These are phyloP conservation scores for Geodia barretti DNA, from an alignment of 37 sponge, comb jelly and placozoan species.

Conservation along the genomic window DNA sequence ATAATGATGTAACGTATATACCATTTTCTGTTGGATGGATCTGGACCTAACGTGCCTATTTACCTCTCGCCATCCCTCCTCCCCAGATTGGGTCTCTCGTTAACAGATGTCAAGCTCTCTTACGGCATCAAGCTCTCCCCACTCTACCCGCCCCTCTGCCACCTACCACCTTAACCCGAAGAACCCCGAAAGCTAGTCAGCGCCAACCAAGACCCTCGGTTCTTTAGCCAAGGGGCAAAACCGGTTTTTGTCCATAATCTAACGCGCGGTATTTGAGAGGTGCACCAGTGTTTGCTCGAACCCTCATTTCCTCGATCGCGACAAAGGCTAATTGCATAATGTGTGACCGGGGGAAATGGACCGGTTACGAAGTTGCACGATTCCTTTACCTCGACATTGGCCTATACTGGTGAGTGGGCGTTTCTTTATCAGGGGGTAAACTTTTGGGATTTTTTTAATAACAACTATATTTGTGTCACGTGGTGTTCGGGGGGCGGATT, in stretches of 20 bases:
- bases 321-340: slow-evolving; percentile 46
- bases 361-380: too few species aligned
- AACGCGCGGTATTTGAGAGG: slow-evolving; percentile 57
- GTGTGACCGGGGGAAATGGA: slow-evolving; percentile 58
- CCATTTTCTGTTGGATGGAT: too few species aligned
- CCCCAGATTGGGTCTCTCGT: slow-evolving; percentile 72
- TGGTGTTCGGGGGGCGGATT: too few species aligned
- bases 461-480: too few species aligned
- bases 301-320: slow-evolving; percentile 90
- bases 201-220: slow-evolving; percentile 57
- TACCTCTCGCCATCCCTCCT: too few species aligned
- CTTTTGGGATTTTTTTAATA: too few species aligned
- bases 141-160: slow-evolving; percentile 39
- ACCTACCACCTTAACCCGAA: too few species aligned
- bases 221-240: slow-evolving; percentile 56
- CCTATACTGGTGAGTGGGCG: slow-evolving; percentile 37
- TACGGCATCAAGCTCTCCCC: slow-evolving; percentile 57
- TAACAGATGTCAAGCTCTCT: slow-evolving; percentile 32
- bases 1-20: too few species aligned
- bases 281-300: slow-evolving; percentile 87
- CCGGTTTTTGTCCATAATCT: slow-evolving; percentile 85
- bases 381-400: slow-evolving; percentile 74
- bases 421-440: neutral
- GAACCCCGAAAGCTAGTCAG: slow-evolving; percentile 79
- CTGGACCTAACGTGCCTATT: too few species aligned